Conservation (phyloP, 2,888 invertebrate species). For the Lobophora halterata region DNA sequence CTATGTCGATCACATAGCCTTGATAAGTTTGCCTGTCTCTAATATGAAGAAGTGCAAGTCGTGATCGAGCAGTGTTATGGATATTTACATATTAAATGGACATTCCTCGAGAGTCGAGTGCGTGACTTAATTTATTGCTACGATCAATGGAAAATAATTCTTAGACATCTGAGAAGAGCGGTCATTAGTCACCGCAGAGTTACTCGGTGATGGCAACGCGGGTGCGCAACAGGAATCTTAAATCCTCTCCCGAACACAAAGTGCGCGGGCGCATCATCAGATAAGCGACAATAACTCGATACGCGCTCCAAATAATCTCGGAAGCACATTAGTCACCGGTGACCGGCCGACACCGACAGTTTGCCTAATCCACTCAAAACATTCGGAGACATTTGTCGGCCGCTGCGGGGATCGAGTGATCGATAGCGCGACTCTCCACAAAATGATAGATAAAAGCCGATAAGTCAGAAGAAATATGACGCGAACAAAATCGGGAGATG, state of each 20-base stretch:
- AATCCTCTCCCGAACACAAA: constrained; percentile 28
- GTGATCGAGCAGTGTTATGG: constrained; percentile 50
- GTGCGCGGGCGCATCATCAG: constrained; percentile 60
- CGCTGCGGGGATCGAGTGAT: constrained; percentile 70
- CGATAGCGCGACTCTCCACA: constrained; percentile 77
- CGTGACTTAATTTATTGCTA: constrained; percentile 69
- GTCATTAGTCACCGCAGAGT: constrained; percentile 59
- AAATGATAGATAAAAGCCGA: constrained; percentile 80
- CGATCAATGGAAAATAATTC: constrained; percentile 66
- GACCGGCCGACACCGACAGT: constrained; percentile 61
- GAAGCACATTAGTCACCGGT: constrained; percentile 67
- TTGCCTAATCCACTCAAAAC: constrained; percentile 79
- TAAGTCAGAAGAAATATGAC: constrained; percentile 80
- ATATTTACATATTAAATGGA: constrained; percentile 63
- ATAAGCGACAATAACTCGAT: constrained; percentile 75
- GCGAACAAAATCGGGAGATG: constrained; percentile 81
- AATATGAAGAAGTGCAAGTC: constrained; percentile 51
- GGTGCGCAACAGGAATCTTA: constrained; percentile 27
- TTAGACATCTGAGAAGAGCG: constrained; percentile 60
- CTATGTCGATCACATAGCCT: constrained; percentile 26
- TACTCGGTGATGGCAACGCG: constrained; percentile 40
- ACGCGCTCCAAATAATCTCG: constrained; percentile 72
- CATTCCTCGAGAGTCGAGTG: constrained; percentile 62
- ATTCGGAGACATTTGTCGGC: constrained; percentile 77
- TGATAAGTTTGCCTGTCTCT: constrained; percentile 33